Percentiles rank a stretch among this genome's conserved stretches.
These are phyloP conservation scores for Calliopsis andreniformis DNA, from an alignment of 1,140 invertebrate genomes.

Conservation along the genomic window DNA sequence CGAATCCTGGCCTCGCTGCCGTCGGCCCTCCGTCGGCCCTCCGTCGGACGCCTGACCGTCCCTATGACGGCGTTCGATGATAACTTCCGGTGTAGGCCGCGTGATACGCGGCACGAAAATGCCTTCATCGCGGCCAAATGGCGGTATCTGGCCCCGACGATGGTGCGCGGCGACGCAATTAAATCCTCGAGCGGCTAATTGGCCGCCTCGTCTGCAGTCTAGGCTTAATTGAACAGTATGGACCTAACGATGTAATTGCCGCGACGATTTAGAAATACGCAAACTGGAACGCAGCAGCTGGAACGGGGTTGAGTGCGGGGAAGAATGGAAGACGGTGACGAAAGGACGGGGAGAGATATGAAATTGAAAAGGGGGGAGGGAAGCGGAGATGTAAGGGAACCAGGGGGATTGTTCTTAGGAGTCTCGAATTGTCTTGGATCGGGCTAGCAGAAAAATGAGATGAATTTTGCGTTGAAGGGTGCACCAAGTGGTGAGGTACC, in stretches of 20 bases:
- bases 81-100: constrained; percentile 34
- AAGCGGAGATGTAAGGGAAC: too few species aligned
- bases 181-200: constrained; percentile 75
- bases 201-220: constrained; percentile 57
- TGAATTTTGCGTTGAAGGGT: too few species aligned
- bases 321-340: background rate
- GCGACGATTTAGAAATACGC: constrained; percentile 62
- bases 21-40: background rate
- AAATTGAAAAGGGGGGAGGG: background rate
- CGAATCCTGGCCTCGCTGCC: background rate
- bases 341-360: background rate
- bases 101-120: constrained; percentile 25
- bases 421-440: too few species aligned
- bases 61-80: constrained; percentile 24
- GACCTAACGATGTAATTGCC: constrained; percentile 70
- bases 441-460: too few species aligned
- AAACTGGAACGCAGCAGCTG: constrained; percentile 28
- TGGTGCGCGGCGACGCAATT: constrained; percentile 66
- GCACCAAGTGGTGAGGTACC: too few species aligned
- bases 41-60: background rate
- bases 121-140: constrained; percentile 11
- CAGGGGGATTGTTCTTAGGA: too few species aligned
- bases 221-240: constrained; percentile 73
- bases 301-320: background rate
- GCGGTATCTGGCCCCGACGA: background rate